phyloP scores from a whole-genome alignment of 2,797 vertebrate species.

The Propithecus deckenii region DNA sequence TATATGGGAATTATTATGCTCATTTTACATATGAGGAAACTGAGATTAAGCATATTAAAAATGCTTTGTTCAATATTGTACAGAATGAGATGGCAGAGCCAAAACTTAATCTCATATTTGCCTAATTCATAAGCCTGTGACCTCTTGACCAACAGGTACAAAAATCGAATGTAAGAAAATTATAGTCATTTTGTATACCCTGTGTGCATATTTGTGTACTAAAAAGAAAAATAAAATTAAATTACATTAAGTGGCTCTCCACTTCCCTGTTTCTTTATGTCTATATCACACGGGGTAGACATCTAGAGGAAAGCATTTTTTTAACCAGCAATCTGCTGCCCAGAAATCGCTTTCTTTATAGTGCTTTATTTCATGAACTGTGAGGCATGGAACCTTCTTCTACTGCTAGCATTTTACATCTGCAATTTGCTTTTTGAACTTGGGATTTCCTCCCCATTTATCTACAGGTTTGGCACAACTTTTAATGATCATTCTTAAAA shows the following conservation, averaged over 20 bases:
- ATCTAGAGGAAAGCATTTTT: neutral
- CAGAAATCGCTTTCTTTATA: neutral
- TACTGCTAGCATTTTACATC: neutral
- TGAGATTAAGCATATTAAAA: neutral
- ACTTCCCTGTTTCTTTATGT: neutral
- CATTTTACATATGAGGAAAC: constrained; percentile 12
- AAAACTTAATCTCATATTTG: neutral
- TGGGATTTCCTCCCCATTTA: neutral
- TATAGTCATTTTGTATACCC: neutral
- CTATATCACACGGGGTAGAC: neutral
- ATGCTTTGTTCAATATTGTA: neutral
- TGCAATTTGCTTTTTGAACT: constrained; percentile 3
- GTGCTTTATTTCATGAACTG: neutral
- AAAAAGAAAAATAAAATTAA: constrained; percentile 19
- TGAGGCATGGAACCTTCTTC: neutral
- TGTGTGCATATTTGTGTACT: neutral
- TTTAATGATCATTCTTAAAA: neutral
- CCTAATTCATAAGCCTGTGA: neutral
- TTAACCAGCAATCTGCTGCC: neutral
- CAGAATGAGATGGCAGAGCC: neutral
- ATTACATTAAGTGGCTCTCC: neutral
- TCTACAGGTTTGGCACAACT: neutral
- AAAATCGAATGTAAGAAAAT: neutral
- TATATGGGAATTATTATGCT: constrained; percentile 2
- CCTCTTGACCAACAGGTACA: neutral